Percentiles rank a stretch among this genome's conserved stretches.
phyloP scores from a whole-genome alignment of 2,888 invertebrate genomes.

The Eupithecia subumbrata region DNA sequence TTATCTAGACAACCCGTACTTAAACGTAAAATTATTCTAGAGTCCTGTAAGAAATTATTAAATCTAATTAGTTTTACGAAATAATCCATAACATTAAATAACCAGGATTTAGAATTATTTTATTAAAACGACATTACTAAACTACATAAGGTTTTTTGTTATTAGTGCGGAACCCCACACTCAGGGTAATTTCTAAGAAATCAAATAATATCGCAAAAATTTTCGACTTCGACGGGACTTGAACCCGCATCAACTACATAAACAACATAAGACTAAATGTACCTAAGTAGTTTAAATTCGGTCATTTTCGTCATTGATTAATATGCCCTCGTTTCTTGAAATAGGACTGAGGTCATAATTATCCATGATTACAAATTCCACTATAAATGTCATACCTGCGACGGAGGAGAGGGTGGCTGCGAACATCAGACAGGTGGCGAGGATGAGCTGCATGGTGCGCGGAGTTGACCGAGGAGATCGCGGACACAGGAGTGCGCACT shows the following conservation, averaged over 20 bases:
- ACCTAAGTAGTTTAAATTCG: background rate
- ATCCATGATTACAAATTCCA: conserved; percentile 16
- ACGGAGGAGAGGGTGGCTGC: conserved; percentile 80
- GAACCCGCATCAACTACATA: too few species aligned
- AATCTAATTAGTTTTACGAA: background rate
- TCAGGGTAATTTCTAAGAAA: too few species aligned
- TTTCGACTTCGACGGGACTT: too few species aligned
- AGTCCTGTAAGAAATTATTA: background rate
- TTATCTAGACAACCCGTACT: too few species aligned
- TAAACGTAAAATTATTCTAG: background rate
- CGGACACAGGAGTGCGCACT: conserved; percentile 72
- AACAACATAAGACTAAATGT: too few species aligned
- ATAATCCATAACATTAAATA: background rate
- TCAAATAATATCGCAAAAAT: too few species aligned
- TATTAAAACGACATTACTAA: background rate
- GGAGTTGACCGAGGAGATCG: conserved; percentile 52
- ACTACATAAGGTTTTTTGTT: background rate
- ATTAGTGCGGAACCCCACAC: too few species aligned
- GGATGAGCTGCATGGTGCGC: conserved; percentile 76
- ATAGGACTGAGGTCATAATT: conserved; percentile 7
- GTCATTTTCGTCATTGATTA: background rate
- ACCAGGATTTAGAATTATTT: background rate
- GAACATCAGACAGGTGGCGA: conserved; percentile 82
- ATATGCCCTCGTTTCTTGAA: conserved; percentile 4
- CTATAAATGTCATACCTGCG: conserved; percentile 76